phyloP scores from a whole-genome alignment of 2,797 vertebrate genomes.

The Sebastiscus albofasciatus region DNA sequence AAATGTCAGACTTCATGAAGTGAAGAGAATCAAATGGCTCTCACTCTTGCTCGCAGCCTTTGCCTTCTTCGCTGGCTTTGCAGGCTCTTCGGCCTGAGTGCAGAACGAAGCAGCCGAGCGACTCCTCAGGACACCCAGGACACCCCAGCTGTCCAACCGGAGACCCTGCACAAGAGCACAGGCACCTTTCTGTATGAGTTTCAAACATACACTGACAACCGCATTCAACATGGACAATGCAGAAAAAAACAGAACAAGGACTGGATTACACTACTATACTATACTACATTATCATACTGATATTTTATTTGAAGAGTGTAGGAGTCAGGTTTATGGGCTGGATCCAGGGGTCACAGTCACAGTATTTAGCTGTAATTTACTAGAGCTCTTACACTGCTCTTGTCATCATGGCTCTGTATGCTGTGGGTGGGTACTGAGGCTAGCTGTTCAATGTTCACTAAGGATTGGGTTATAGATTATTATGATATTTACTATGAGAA shows the following conservation, averaged over 20 bases:
- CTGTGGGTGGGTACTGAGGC: too few relatives aligned
- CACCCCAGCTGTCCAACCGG: conserved; percentile 60
- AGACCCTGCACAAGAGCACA: conserved; percentile 55
- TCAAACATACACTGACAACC: background rate
- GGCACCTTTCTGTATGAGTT: background rate
- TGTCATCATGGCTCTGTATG: too few relatives aligned
- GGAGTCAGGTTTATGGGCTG: background rate
- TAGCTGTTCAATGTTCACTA: background rate
- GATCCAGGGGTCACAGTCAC: background rate
- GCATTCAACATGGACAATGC: background rate
- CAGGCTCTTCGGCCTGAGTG: conserved; percentile 59
- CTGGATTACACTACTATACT: too few relatives aligned
- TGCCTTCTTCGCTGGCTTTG: conserved; percentile 52
- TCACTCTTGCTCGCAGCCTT: conserved; percentile 72
- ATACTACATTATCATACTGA: background rate
- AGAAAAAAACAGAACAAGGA: background rate
- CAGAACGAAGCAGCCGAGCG: conserved; percentile 57
- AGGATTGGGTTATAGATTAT: background rate
- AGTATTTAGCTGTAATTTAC: too few relatives aligned
- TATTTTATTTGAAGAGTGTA: background rate
- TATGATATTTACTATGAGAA: background rate
- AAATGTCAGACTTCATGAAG: background rate
- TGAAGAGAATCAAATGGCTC: conserved; percentile 17
- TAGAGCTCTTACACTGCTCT: too few relatives aligned
- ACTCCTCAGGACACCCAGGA: conserved; percentile 54